A percentile compares a stretch with the other conserved stretches of the same genome.
Evolutionary conservation across 2,797 vertebrate species (phyloP).

Genomic region (Phalloptychus januarius): DNA sequence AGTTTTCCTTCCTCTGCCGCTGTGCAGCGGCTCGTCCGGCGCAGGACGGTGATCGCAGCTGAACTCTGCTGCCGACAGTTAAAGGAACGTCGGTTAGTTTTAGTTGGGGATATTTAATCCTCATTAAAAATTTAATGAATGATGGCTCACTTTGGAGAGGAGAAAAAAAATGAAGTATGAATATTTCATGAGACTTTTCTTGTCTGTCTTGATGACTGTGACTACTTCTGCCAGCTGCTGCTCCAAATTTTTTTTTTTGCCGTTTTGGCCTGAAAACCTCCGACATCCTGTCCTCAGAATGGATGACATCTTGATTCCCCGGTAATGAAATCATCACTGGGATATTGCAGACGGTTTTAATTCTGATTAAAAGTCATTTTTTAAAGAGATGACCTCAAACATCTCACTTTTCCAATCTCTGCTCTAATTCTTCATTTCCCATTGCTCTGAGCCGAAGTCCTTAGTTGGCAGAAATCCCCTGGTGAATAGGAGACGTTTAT

Average conservation of each 20-base stretch:
- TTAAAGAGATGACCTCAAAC: constrained; percentile 77
- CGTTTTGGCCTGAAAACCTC: constrained; percentile 40
- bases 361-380: constrained; percentile 79
- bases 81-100: constrained; percentile 68
- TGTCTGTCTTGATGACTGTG: constrained; percentile 62
- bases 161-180: constrained; percentile 62
- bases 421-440: constrained; percentile 77
- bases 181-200: constrained; percentile 73
- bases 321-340: constrained; percentile 77
- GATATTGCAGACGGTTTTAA: constrained; percentile 73
- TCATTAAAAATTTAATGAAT: constrained; percentile 72
- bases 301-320: constrained; percentile 75
- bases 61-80: constrained; percentile 64
- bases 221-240: constrained; percentile 53
- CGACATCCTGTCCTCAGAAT: constrained; percentile 61
- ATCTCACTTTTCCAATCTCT: constrained; percentile 69
- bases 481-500: constrained; percentile 72
- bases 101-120: constrained; percentile 75
- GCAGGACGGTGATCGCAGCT: constrained; percentile 32
- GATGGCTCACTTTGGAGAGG: constrained; percentile 63
- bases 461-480: constrained; percentile 73
- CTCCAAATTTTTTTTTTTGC: constrained; percentile 3
- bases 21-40: constrained; percentile 11
- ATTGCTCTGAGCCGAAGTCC: constrained; percentile 63
- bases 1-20: background rate